Conservation (phyloP, 2,888 invertebrate species). For the Phania funesta region DNA sequence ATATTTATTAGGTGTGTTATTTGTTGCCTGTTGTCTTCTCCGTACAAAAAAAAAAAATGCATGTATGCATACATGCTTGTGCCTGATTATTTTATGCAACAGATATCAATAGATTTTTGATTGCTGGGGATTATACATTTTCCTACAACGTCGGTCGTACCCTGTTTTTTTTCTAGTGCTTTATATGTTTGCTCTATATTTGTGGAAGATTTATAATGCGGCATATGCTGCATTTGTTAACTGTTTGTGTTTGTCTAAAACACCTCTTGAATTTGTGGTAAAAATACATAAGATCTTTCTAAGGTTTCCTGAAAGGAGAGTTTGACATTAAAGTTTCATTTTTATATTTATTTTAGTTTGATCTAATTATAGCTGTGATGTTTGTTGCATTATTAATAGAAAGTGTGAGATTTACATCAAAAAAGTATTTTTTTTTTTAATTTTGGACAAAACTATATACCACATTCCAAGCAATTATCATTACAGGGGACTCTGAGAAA, state of each 20-base stretch:
- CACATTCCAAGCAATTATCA: too few species aligned
- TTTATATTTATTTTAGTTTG: slow-evolving; percentile 15
- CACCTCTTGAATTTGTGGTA: slow-evolving; percentile 56
- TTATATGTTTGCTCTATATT: slow-evolving; percentile 12
- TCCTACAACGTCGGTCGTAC: slow-evolving; percentile 19
- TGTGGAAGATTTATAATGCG: slow-evolving; percentile 49
- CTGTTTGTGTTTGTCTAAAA: slow-evolving; percentile 40
- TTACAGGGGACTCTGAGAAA: too few species aligned
- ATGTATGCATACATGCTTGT: not conserved
- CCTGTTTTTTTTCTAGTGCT: not conserved
- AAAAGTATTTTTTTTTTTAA: not conserved
- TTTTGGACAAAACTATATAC: not conserved
- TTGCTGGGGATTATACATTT: slow-evolving; percentile 55
- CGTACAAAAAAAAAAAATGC: not conserved
- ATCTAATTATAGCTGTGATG: slow-evolving; percentile 12
- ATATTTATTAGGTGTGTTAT: slow-evolving; percentile 60
- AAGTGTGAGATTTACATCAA: not conserved
- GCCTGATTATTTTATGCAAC: slow-evolving; percentile 47
- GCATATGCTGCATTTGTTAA: slow-evolving; percentile 50
- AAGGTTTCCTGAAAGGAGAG: slow-evolving; percentile 61
- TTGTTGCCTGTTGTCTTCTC: slow-evolving; percentile 15
- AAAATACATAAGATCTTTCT: slow-evolving; percentile 42
- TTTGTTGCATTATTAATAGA: not conserved
- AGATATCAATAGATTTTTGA: slow-evolving; percentile 64
- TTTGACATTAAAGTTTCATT: slow-evolving; percentile 18